A percentile compares a stretch with the other conserved stretches of the same genome.
Conservation (phyloP, 2,888 invertebrate species). For the Creontiades dilutus region DNA sequence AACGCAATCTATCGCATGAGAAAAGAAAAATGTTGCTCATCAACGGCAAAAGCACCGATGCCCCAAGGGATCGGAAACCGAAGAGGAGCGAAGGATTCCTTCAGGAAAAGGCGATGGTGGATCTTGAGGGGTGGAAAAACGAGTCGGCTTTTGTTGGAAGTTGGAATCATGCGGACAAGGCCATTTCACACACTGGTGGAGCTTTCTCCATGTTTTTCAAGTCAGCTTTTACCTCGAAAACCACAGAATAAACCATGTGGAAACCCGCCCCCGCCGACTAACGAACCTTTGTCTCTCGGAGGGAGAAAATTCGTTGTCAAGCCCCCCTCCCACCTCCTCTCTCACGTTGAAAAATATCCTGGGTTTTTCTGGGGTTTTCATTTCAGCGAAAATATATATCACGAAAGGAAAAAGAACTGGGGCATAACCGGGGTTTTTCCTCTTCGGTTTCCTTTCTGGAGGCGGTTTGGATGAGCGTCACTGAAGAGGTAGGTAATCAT, state of each 20-base stretch:
- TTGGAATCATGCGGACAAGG: conserved; percentile 68
- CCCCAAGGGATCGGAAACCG: conserved; percentile 9
- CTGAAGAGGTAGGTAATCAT: no score
- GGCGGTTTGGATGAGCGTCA: no score
- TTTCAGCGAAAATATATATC: conserved; percentile 12
- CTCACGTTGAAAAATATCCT: conserved; percentile 32
- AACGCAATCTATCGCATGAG: neutral
- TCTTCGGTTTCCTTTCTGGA: neutral
- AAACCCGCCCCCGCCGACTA: conserved; percentile 56
- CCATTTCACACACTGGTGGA: conserved; percentile 68
- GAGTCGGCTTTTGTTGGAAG: conserved; percentile 46
- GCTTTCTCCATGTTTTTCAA: conserved; percentile 65
- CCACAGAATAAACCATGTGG: conserved; percentile 64
- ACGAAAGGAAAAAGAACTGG: conserved; percentile 27
- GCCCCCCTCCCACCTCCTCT: neutral
- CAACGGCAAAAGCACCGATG: conserved; percentile 18
- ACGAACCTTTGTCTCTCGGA: conserved; percentile 66
- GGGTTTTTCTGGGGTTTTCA: conserved; percentile 21
- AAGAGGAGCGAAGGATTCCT: conserved; percentile 20
- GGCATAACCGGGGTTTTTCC: neutral
- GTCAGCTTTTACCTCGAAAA: conserved; percentile 62
- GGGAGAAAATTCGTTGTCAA: conserved; percentile 60
- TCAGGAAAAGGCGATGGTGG: neutral
- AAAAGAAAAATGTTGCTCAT: conserved; percentile 27
- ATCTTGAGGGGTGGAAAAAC: conserved; percentile 10